Evolutionary conservation across 2,888 invertebrate species (phyloP).

Genomic region (Ormyrus pomaceus): DNA sequence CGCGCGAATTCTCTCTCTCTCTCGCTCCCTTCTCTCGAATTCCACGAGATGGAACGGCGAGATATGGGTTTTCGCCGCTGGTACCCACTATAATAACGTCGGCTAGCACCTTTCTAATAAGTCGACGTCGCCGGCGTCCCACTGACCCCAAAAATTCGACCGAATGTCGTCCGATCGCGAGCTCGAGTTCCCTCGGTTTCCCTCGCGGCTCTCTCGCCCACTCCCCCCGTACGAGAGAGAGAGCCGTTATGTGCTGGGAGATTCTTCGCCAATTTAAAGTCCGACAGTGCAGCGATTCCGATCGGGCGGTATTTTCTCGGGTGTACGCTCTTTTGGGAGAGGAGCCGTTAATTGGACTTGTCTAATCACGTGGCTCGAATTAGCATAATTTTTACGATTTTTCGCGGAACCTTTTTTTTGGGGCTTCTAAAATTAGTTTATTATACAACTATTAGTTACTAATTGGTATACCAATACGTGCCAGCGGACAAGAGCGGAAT

Average conservation of each 20-base stretch:
- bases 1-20: too few species aligned
- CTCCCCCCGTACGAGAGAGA: too few species aligned
- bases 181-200: not conserved
- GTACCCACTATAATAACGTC: not conserved
- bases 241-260: not conserved
- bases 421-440: too few species aligned
- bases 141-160: constrained; percentile 50
- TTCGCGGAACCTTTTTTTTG: too few species aligned
- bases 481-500: too few species aligned
- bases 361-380: too few species aligned
- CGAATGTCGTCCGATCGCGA: constrained; percentile 12
- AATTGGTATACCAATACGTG: too few species aligned
- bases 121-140: constrained; percentile 43
- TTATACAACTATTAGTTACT: too few species aligned
- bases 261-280: constrained; percentile 43
- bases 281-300: constrained; percentile 15
- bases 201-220: not conserved
- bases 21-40: not conserved
- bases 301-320: not conserved
- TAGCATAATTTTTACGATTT: too few species aligned
- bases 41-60: constrained; percentile 25
- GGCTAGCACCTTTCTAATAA: constrained; percentile 58
- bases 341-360: too few species aligned
- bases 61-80: constrained; percentile 10
- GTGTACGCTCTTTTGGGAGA: too few species aligned